A percentile compares a stretch with the other conserved stretches of the same genome.
Conservation (phyloP, 2,113 vertebrate genomes). For the Acrocephalus arundinaceus region DNA sequence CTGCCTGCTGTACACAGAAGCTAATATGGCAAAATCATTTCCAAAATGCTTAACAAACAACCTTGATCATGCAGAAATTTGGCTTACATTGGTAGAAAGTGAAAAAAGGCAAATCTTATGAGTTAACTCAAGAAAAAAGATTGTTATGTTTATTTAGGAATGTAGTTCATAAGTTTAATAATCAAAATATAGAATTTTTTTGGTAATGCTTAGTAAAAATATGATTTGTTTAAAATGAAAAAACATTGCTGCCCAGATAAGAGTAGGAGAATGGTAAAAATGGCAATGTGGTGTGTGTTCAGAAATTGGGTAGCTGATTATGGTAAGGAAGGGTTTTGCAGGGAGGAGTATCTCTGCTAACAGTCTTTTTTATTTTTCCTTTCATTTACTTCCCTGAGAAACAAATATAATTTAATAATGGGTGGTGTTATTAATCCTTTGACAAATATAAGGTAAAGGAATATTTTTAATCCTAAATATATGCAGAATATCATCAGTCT, state of each 20-base stretch:
- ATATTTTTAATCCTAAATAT: neutral
- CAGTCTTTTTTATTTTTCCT: neutral
- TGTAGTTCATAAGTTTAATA: neutral
- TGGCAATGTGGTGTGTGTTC: neutral
- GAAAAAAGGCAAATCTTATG: neutral
- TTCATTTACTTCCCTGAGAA: neutral
- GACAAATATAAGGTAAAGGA: neutral
- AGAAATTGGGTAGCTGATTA: neutral
- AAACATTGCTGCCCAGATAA: neutral
- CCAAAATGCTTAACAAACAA: neutral
- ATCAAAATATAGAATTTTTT: neutral
- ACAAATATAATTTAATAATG: neutral
- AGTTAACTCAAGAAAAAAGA: neutral
- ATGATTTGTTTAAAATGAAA: neutral
- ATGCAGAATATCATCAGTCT: neutral
- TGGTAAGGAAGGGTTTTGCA: neutral
- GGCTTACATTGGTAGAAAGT: neutral
- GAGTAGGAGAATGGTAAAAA: neutral
- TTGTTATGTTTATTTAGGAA: neutral
- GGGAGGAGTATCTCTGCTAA: neutral
- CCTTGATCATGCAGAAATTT: neutral
- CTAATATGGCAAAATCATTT: neutral
- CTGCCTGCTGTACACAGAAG: neutral
- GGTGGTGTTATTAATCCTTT: neutral
- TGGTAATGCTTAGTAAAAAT: neutral